A percentile compares a stretch with the other conserved stretches of the same genome.
Evolutionary conservation across 2,888 invertebrate species (phyloP).

Genomic region (Polydrusus tereticollis): DNA sequence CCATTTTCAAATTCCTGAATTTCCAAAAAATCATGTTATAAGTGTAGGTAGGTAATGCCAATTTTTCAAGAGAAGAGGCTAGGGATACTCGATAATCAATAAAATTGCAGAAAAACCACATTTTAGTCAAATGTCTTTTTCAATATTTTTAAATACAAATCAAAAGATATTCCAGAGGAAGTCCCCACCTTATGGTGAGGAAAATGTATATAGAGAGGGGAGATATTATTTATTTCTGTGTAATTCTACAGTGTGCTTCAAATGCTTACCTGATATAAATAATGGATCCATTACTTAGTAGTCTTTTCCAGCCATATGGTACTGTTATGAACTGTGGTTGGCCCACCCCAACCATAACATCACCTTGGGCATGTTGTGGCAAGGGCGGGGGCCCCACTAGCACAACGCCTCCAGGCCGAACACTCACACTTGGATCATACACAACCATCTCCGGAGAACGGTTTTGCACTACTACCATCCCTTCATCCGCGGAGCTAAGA

Average conservation of each 20-base stretch:
- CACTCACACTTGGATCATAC: constrained; percentile 67
- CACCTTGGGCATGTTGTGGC: constrained; percentile 37
- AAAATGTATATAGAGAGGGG: too few relatives aligned
- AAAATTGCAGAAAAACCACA: too few relatives aligned
- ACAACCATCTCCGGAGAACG: constrained; percentile 63
- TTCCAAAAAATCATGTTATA: too few relatives aligned
- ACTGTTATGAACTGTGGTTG: constrained; percentile 67
- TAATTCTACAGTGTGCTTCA: background rate
- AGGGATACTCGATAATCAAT: too few relatives aligned
- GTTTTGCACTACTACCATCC: constrained; percentile 59
- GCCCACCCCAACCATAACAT: constrained; percentile 30
- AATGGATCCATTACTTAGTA: constrained; percentile 78
- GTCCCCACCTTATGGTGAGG: too few relatives aligned
- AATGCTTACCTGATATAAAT: constrained; percentile 81
- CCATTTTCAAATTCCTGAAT: too few relatives aligned
- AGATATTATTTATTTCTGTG: background rate
- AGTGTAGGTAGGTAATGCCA: too few relatives aligned
- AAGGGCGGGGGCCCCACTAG: constrained; percentile 60
- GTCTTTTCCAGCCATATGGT: constrained; percentile 84
- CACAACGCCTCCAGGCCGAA: constrained; percentile 63
- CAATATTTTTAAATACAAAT: too few relatives aligned
- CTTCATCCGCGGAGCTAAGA: constrained; percentile 67
- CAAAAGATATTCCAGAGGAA: too few relatives aligned
- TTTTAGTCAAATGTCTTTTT: too few relatives aligned
- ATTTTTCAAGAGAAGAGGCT: too few relatives aligned